These are phyloP conservation scores for Otolemur garnettii DNA, from an alignment of 2,113 vertebrate genomes.

Conservation along the genomic window DNA sequence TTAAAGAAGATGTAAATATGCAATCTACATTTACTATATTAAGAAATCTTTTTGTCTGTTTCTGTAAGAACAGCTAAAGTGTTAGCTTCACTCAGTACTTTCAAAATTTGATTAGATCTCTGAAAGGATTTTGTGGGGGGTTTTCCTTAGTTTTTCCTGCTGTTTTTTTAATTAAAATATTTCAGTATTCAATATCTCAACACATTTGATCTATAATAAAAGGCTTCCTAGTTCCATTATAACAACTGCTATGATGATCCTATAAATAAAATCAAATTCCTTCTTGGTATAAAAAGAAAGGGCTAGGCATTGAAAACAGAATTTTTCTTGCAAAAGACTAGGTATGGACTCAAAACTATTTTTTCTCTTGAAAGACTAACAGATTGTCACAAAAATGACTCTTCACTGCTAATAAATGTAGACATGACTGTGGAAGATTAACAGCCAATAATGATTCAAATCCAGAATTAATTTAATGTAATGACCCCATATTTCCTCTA, in stretches of 20 bases:
- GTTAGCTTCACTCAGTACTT: not conserved
- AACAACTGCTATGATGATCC: not conserved
- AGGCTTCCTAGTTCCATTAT: not conserved
- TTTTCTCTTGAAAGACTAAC: slow-evolving; percentile 4
- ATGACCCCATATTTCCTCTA: slow-evolving; percentile 26
- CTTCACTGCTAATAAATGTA: slow-evolving; percentile 43
- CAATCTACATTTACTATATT: not conserved
- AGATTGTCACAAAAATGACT: slow-evolving; percentile 47
- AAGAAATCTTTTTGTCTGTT: not conserved
- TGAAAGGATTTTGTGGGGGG: not conserved
- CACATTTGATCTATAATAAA: not conserved
- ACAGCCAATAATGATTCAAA: slow-evolving; percentile 54
- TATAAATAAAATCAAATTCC: slow-evolving; percentile 24
- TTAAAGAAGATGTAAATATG: slow-evolving; percentile 24
- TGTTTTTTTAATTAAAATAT: slow-evolving; percentile 49
- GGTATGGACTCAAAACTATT: not conserved
- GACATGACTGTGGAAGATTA: slow-evolving; percentile 8
- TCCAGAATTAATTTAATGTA: slow-evolving; percentile 31
- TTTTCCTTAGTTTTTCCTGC: not conserved
- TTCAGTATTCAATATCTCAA: slow-evolving; percentile 42
- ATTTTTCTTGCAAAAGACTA: not conserved
- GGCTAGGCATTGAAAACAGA: not conserved
- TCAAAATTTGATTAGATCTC: slow-evolving; percentile 29
- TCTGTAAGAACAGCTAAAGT: not conserved
- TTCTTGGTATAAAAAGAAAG: slow-evolving; percentile 4